Base-by-base conservation (phyloP, 2,888 invertebrate species). In the Linnaemya tessellans region DNA sequence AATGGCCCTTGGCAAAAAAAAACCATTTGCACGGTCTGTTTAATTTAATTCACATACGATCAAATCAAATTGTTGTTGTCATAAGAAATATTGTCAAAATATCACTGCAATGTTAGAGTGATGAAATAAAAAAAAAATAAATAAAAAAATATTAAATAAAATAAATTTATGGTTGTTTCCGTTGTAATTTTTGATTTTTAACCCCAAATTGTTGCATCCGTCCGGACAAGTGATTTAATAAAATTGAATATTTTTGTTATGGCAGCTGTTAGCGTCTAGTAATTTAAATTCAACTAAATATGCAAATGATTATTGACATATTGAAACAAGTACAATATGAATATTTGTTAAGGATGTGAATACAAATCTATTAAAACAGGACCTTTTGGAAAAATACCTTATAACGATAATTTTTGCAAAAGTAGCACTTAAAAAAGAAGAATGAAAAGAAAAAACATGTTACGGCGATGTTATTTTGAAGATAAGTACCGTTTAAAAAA, bases 131-230 rank as follows among this genome's bases (percentile, higher is more conserved):
- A 18, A 22, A n/a, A n/a, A n/a, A n/a, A n/a, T n/a, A n/a, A n/a
- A n/a, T n/a, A n/a, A n/a, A n/a, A n/a, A n/a, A n/a, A n/a, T n/a
- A n/a, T n/a, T n/a, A n/a, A n/a, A n/a, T n/a, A n/a, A n/a, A 18
- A n/a, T 18, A 22, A 22, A 20, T 62, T 43, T 8, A 18, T 64
- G 30, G 8, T 30, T 71, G 9, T 68, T 68, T 15, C 3, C 15
- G 11, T 8, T 54, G 4, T 38, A n/a, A 13, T 64, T 35, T 20
- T n/a, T 56, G 20, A n/a, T 49, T 54, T 30, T 51, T 80, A 65
- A 80, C 41, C 58, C 60, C 56, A 67, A 65, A 77, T 75, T 43
- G 43, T 58, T 83, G 49, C 20, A 54, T 70, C 58, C 49, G n/a
- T 71, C 49, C 38, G 58, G 41, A 65, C 35, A 68, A 51, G 68